Conservation (phyloP, 2,113 vertebrate genomes). For the Atherinomorus stipes region DNA sequence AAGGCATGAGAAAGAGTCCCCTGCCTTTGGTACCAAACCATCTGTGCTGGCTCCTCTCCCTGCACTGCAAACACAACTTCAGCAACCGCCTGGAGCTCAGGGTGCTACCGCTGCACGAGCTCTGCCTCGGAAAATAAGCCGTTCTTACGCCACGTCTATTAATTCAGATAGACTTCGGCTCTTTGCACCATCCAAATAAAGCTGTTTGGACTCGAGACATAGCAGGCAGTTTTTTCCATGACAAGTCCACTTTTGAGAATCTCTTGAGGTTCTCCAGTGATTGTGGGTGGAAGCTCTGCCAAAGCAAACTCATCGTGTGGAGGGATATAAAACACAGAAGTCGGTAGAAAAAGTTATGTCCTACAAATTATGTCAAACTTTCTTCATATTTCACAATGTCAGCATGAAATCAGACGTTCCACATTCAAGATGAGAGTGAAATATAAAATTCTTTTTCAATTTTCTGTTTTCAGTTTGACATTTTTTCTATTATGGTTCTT, state of each 20-base stretch:
- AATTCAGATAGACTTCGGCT: slow-evolving; percentile 77
- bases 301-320: slow-evolving; percentile 11
- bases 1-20: slow-evolving; percentile 97
- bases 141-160: slow-evolving; percentile 62
- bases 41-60: slow-evolving; percentile 90
- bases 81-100: slow-evolving; percentile 59
- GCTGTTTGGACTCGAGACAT: slow-evolving; percentile 65
- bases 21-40: slow-evolving; percentile 90
- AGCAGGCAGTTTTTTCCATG: slow-evolving; percentile 66
- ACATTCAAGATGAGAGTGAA: not conserved
- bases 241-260: slow-evolving; percentile 64
- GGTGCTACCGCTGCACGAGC: slow-evolving; percentile 43
- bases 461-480: too few relatives aligned
- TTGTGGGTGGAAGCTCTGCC: slow-evolving; percentile 29
- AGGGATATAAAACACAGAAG: slow-evolving; percentile 35
- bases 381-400: slow-evolving; percentile 9
- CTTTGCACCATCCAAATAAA: slow-evolving; percentile 71
- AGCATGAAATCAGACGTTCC: slow-evolving; percentile 15
- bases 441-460: too few relatives aligned
- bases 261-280: slow-evolving; percentile 27
- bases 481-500: too few relatives aligned
- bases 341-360: slow-evolving; percentile 6
- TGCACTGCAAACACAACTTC: slow-evolving; percentile 78
- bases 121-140: slow-evolving; percentile 72
- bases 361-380: slow-evolving; percentile 30